phyloP scores from a whole-genome alignment of 2,888 invertebrate genomes.

The Notodonta dromedarius region DNA sequence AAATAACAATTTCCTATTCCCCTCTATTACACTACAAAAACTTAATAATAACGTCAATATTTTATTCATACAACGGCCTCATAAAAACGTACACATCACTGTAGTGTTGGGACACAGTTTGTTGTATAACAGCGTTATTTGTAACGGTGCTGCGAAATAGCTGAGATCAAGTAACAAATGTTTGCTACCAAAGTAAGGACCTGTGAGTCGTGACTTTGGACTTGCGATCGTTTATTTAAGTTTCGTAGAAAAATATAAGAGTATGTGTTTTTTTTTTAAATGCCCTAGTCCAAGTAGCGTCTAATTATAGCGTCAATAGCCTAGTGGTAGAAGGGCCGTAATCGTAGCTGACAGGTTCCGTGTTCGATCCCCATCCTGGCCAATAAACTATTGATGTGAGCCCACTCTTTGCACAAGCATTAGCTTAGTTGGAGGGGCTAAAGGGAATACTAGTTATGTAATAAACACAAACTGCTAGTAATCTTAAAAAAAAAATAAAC shows the following conservation, averaged over 20 bases:
- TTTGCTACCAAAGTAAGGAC: conserved; percentile 19
- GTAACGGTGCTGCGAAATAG: conserved; percentile 23
- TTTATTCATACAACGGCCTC: conserved; percentile 42
- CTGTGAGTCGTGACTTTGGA: conserved; percentile 12
- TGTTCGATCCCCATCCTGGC: too few relatives aligned
- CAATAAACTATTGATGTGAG: too few relatives aligned
- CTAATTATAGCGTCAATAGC: too few relatives aligned
- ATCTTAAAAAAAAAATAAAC: too few relatives aligned
- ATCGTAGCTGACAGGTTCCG: too few relatives aligned
- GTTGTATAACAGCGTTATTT: conserved; percentile 47
- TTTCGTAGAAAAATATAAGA: not conserved
- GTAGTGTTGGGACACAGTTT: conserved; percentile 30
- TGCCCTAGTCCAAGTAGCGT: too few relatives aligned
- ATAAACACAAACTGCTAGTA: too few relatives aligned
- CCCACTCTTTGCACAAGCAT: too few relatives aligned
- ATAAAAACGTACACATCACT: conserved; percentile 34
- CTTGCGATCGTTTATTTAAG: conserved; percentile 1
- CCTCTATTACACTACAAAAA: conserved; percentile 8
- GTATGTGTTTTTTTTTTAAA: not conserved
- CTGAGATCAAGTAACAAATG: conserved; percentile 40
- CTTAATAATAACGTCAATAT: conserved; percentile 18
- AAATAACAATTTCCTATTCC: conserved; percentile 6
- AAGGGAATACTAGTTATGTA: too few relatives aligned
- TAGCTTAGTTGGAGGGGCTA: too few relatives aligned
- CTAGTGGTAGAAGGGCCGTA: too few relatives aligned